Evolutionary conservation across 2,113 vertebrate genomes (phyloP).

Genomic region (Amphiprion ocellaris): DNA sequence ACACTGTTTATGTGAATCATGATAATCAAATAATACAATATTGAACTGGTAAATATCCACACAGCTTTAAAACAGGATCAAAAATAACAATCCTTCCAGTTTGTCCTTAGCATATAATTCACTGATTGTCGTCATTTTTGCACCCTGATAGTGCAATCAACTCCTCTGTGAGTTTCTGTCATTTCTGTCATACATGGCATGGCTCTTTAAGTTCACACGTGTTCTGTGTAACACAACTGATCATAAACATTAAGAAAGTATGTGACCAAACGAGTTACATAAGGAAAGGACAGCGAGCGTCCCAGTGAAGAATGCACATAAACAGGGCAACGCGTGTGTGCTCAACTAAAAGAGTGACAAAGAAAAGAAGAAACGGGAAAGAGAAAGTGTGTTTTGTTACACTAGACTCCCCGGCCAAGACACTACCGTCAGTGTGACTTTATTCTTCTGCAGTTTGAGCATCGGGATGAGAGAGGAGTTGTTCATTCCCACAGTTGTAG

Average conservation of each 20-base stretch:
- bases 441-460: slow-evolving; percentile 94
- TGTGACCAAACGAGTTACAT: neutral
- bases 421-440: slow-evolving; percentile 91
- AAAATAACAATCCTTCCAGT: slow-evolving; percentile 47
- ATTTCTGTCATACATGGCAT: neutral
- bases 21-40: slow-evolving; percentile 14
- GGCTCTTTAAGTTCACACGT: neutral
- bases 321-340: slow-evolving; percentile 19
- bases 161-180: neutral
- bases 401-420: slow-evolving; percentile 93
- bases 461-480: slow-evolving; percentile 92
- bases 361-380: neutral
- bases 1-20: slow-evolving; percentile 23
- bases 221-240: slow-evolving; percentile 18
- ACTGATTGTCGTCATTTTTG: slow-evolving; percentile 61
- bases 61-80: slow-evolving; percentile 18
- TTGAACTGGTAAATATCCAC: slow-evolving; percentile 15
- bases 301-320: slow-evolving; percentile 41
- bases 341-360: neutral
- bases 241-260: neutral
- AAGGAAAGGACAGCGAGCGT: slow-evolving; percentile 6
- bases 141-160: slow-evolving; percentile 25
- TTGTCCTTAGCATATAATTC: slow-evolving; percentile 34
- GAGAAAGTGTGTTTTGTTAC: slow-evolving; percentile 64
- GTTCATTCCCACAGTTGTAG: slow-evolving; percentile 92